Base-by-base conservation (phyloP, 2,888 invertebrate species). In the Maniola hyperantus region DNA sequence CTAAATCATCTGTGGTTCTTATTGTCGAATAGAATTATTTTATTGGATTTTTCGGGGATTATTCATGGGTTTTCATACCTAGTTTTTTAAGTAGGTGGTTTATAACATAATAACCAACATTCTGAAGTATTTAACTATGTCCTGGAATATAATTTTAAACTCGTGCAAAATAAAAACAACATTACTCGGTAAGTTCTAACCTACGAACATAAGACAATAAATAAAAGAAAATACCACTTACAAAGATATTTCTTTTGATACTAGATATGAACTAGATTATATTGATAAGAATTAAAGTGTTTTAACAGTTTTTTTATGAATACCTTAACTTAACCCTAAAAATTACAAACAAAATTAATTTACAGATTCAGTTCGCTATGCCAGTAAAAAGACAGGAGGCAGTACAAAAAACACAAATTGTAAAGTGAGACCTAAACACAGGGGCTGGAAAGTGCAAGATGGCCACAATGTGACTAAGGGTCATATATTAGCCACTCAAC, bases 381-480 rank as follows among this genome's bases (percentile, higher is more conserved):
- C 96, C 0, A 95, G 96, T 77, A 97, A 97, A 80, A 97, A 97
- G 81, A 93, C 95, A 13, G 94, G 95, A 60, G 94, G 95, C 1
- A 96, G 95, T 87, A 95, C 96, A 10, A 93, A 93, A 72, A 97
- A 96, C 79, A 93, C 92, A 0, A 94, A 93, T 75, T 93, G 94
- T 15, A 95, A 95, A 79, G 89, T 93, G 0, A 94, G 93, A 76
- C 95, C 97, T 0, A 97, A 97, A 80, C 96, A 95, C 76, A 93
- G 97, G 79, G 96, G 96, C 0, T 95, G 95, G 94, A 95, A 94
- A 76, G 94, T 94, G n/a, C 95, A 95, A 75, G 96, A 97, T 77
- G 96, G 96, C 0, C 85, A 93, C 74, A 78, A 74, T 68, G 97
- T 97, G 5, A 87, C 94, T 58, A 83, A 93, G 10, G 96, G 96